Evolutionary conservation across 30 jellyfish, hydroid and myxozoan species (phyloP), one percentile per base, ranked within the genome.

Genomic region (Haliclystus octoradiatus): DNA sequence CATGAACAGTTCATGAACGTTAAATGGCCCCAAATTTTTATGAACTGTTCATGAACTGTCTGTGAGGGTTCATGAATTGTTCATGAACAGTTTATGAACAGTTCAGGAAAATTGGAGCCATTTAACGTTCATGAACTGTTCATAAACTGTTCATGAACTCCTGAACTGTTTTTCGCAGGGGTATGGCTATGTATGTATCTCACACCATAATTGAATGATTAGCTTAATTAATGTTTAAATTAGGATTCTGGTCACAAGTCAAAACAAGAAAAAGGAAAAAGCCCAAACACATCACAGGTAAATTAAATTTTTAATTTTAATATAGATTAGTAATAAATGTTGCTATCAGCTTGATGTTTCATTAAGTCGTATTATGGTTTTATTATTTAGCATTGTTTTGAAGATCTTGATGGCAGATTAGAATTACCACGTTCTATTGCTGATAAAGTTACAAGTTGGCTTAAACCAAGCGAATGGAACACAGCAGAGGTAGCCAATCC

Each of bases 371-470:
- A 7, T 52, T 50, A 50, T 71, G 33, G 1, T 51, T 51, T 51
- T 51, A 13, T 9, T 1, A 28, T 51, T 34, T 70, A 86, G 99
- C 94, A 82, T 66, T 91, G 34, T 62, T 91, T 91, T 82, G 95
- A 91, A 65, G 99, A 91, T 78, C 99, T 95, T 34, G 99, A 91
- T 47, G 99, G 99, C 2, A 71, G 78, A 65, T 57, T 74, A 26
- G 84, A 70, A 62, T 90, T 91, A 0, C 99, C 99, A 0, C 51
- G 63, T 9, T 68, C 95, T 28, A 40, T 91, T 70, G 75, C 76
- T 53, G 77, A 63, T 1, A 81, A 77, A 31, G 92, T 91, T 19
- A 52, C 62, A 14, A 49, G 83, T 69, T 91, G 99, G 99, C 75
- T 85, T 57, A 72, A 94, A 69, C 83, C 93, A 25, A 74, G 75